Base-by-base conservation (phyloP, 2,888 invertebrate genomes). In the Platycnemis pennipes region DNA sequence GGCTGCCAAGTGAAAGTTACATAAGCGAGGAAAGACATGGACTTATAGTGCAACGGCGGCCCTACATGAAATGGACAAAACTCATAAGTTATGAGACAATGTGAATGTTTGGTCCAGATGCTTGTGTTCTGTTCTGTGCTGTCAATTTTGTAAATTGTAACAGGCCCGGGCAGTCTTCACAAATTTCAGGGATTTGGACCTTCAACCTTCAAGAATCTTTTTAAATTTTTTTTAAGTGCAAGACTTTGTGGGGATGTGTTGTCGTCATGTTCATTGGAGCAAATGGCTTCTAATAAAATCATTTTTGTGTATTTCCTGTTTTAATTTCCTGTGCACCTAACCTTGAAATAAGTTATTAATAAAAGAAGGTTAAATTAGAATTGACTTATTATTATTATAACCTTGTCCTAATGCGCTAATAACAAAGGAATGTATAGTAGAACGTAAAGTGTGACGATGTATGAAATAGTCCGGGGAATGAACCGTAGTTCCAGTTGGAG, bases 211-310 rank as follows among this genome's bases (percentile, higher is more conserved):
- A 91, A 91, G 91, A 91, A 91, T 91, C 91, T 91, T 91, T 91
- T 91, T 91, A 91, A 91, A 91, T 91, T 91, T 91, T 91, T 91
- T 91, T 91, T 91, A 91, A 91, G 91, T 91, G 91, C 91, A 91
- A 91, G 91, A 91, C 91, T 91, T 45, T 91, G 91, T 91, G 91
- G 91, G 91, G 91, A 91, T 91, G 91, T 91, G 91, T 91, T 91
- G 91, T 88, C 88, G 45, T 91, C 91, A 91, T 91, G 91, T 91
- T 91, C 91, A 91, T 91, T 91, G 91, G 91, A 91, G 91, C 91
- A 63, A 91, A 69, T 91, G 63, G 91, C 91, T 91, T 91, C 91
- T 91, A 91, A 91, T 69, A 69, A 91, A 91, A 91, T 91, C 91
- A 91, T 91, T 91, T 91, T 91, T 91, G 91, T 91, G 91, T 91